Conservation (phyloP, 2,113 vertebrate species). For the Vulpes ferrilata region DNA sequence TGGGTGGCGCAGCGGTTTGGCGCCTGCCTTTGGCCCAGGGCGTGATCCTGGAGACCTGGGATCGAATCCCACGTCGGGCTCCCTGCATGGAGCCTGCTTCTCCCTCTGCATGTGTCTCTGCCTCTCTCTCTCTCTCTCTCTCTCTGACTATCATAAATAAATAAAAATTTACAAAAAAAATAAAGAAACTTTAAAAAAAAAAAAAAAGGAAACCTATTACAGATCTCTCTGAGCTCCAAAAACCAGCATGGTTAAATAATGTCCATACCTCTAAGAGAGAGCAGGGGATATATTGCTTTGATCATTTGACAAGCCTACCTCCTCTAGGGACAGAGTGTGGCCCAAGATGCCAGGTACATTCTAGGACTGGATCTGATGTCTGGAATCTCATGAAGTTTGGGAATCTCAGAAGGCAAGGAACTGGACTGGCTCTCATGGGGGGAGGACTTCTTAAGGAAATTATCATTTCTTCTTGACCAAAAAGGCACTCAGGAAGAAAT, state of each 20-base stretch:
- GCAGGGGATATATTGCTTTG: slow-evolving; percentile 7
- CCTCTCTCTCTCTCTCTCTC: too few relatives aligned
- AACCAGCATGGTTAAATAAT: background rate
- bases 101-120: too few relatives aligned
- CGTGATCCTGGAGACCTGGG: too few relatives aligned
- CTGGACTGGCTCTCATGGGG: background rate
- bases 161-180: too few relatives aligned
- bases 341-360: background rate
- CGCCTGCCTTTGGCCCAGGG: too few relatives aligned
- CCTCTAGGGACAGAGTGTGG: background rate
- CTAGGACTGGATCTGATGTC: background rate
- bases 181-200: too few relatives aligned
- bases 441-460: slow-evolving; percentile 13
- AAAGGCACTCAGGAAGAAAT: background rate
- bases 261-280: slow-evolving; percentile 32
- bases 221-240: background rate
- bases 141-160: too few relatives aligned
- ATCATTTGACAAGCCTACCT: slow-evolving; percentile 21
- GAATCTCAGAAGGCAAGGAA: background rate
- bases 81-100: too few relatives aligned
- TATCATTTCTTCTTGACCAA: slow-evolving; percentile 32
- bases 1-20: too few relatives aligned
- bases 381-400: background rate
- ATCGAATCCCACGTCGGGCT: too few relatives aligned
- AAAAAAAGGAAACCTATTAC: background rate